Evolutionary conservation across 2,888 invertebrate species (phyloP).

Genomic region (Ochropacha duplaris): DNA sequence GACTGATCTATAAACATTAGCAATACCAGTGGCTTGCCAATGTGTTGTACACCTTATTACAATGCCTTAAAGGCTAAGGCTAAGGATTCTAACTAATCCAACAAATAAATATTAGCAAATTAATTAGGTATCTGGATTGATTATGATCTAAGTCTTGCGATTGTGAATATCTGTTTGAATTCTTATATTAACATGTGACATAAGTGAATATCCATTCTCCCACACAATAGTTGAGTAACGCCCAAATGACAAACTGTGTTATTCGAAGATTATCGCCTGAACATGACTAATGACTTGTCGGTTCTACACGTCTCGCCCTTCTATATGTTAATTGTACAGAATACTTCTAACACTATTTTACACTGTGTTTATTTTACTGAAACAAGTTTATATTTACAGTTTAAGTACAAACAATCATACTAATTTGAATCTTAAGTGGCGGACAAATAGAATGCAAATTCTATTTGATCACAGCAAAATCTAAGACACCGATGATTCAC

Average conservation of each 20-base stretch:
- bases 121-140: not conserved
- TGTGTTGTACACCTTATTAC: too few species aligned
- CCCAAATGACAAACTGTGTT: constrained; percentile 69
- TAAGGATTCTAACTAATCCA: too few species aligned
- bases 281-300: constrained; percentile 76
- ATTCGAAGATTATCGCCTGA: constrained; percentile 74
- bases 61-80: too few species aligned
- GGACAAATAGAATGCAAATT: constrained; percentile 7
- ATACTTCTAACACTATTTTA: constrained; percentile 72
- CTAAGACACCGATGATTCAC: constrained; percentile 51
- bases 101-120: not conserved
- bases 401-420: constrained; percentile 8
- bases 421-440: constrained; percentile 10
- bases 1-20: too few species aligned
- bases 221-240: constrained; percentile 36
- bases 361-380: constrained; percentile 71
- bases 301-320: constrained; percentile 48
- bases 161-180: constrained; percentile 12
- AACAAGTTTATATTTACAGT: constrained; percentile 32
- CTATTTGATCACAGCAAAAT: not conserved
- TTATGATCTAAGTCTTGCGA: not conserved
- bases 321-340: constrained; percentile 75
- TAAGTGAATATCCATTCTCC: constrained; percentile 22
- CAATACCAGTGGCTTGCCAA: too few species aligned
- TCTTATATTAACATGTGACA: constrained; percentile 19